These are phyloP conservation scores for Pipistrellus pipistrellus DNA, from an alignment of 2,797 vertebrate species.

Conservation along the genomic window DNA sequence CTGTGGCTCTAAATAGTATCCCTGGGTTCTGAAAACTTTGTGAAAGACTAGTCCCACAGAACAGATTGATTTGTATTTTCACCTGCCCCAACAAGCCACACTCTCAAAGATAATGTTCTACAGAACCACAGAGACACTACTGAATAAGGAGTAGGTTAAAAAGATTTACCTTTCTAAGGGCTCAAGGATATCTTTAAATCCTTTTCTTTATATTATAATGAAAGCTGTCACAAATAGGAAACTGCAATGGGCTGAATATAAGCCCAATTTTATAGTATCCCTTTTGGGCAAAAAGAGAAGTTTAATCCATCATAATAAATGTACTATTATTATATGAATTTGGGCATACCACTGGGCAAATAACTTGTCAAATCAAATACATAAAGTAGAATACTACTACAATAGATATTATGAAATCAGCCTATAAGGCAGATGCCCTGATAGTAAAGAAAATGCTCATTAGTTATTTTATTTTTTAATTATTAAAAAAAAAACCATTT, in stretches of 20 bases:
- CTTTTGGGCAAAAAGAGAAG: constrained; percentile 29
- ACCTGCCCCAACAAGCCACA: neutral
- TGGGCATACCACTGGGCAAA: neutral
- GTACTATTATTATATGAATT: constrained; percentile 8
- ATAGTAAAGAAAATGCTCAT: constrained; percentile 30
- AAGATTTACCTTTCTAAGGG: neutral
- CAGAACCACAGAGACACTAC: neutral
- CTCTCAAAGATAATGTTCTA: constrained; percentile 2
- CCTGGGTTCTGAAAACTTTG: constrained; percentile 49
- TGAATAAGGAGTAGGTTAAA: constrained; percentile 11
- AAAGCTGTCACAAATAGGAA: neutral
- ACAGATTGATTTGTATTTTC: constrained; percentile 23
- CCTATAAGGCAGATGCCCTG: neutral
- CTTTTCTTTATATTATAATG: neutral
- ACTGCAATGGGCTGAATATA: neutral
- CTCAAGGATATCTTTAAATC: neutral
- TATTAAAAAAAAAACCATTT: neutral
- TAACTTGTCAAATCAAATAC: constrained; percentile 12
- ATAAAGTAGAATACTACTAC: neutral
- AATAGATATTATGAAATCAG: constrained; percentile 21
- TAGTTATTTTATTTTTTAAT: constrained; percentile 11
- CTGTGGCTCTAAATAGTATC: neutral
- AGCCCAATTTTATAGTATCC: constrained; percentile 20
- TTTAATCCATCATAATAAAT: constrained; percentile 1
- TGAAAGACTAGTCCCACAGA: neutral